These are phyloP conservation scores for Microtus ochrogaster DNA, from an alignment of 2,113 vertebrate genomes.

Conservation along the genomic window DNA sequence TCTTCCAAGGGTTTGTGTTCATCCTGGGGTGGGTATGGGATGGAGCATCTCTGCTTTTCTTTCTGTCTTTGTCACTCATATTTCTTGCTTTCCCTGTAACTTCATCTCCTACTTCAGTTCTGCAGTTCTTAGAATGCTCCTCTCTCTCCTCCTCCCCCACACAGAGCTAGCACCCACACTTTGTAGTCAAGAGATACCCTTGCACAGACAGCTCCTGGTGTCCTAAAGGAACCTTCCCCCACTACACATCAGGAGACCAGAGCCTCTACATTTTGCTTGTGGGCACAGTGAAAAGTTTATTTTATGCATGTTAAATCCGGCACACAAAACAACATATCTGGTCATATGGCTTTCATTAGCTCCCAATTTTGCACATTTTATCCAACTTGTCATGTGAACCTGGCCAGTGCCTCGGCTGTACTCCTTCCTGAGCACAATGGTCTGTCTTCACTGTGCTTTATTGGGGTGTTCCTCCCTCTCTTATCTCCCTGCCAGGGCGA, in stretches of 20 bases:
- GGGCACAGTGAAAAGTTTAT: constrained; percentile 84
- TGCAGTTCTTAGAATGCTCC: constrained; percentile 75
- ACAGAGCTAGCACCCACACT: background rate
- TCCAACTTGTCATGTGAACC: constrained; percentile 81
- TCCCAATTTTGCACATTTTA: constrained; percentile 86
- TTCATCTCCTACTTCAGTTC: constrained; percentile 84
- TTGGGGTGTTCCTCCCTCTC: constrained; percentile 46
- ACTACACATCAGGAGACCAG: constrained; percentile 75
- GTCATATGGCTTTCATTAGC: constrained; percentile 88
- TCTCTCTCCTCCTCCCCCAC: background rate
- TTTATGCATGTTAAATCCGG: constrained; percentile 85
- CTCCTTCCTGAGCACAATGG: constrained; percentile 36
- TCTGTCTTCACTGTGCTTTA: constrained; percentile 4
- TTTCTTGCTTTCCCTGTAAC: constrained; percentile 46
- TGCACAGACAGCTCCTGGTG: constrained; percentile 31
- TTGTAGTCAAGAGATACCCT: constrained; percentile 43
- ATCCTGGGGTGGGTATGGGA: background rate
- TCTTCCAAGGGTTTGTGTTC: background rate
- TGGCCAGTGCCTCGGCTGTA: constrained; percentile 38
- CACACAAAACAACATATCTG: constrained; percentile 85
- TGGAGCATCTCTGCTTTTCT: background rate
- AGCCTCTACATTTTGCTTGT: constrained; percentile 72
- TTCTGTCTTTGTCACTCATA: constrained; percentile 39
- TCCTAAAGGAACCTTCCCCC: constrained; percentile 75
- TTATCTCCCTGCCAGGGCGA: background rate